Percentiles rank a stretch among this genome's conserved stretches.
phyloP scores from a whole-genome alignment of 2,113 vertebrate genomes.

The Bos taurus region ARS-UCD2.0 NC_037355.1:2029501-2030000 shows the following conservation, averaged over 20 bases:
- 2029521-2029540: not conserved
- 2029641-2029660: not conserved
- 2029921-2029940: not conserved
- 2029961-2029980: not conserved
- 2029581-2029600: not conserved
- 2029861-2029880: not conserved
- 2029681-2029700: not conserved
- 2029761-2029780: not conserved
- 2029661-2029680: not conserved
- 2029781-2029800: not conserved
- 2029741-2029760: too few species aligned
- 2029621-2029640: not conserved
- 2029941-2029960: not conserved
- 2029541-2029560: not conserved
- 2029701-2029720: fast-evolving
- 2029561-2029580: fast-evolving
- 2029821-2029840: not conserved
- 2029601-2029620: not conserved
- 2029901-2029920: not conserved
- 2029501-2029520: not conserved
- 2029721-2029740: not conserved
- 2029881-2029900: not conserved
- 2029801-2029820: not conserved
- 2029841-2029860: not conserved
- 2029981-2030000: not conserved